Base-by-base conservation (phyloP, 2,797 vertebrate genomes). In the Ctenosaura bakeri region DNA sequence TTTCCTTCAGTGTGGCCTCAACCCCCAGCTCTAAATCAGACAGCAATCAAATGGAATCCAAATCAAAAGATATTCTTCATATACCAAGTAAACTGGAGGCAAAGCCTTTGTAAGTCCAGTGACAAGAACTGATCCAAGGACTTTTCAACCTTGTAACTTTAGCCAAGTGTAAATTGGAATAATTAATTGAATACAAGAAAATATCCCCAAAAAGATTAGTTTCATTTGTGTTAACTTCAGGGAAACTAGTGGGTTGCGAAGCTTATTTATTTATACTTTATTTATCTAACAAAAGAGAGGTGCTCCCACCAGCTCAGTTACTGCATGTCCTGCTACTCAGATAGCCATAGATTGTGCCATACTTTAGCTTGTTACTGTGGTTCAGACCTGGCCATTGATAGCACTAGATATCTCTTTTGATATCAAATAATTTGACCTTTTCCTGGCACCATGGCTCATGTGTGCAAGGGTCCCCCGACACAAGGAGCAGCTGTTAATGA, bases 1-100 rank as follows among this genome's bases (percentile, higher is more conserved):
- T 66, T 46, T 74, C 38, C 66, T 93, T 73, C 86, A 93, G 76
- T 69, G 66, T 69, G 66, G 66, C 66, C 29, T 20, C 66, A 69
- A 13, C 10, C 22, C 38, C 81, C 26, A 94, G 66, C 90, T 91
- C 86, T 93, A 95, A 82, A 94, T 95, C 93, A 93, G 13, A 42
- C 69, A 90, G 80, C 89, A 96, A 95, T 93, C 93, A 94, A 78
- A 90, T 85, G 16, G 56, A 76, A 73, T 26, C 69, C 54, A 89
- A 87, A 87, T 87, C 32, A 86, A 82, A 76, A 64, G 84, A 79
- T 91, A 92, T 90, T 84, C 71, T 83, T 87, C 82, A 86, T 91
- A 93, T 90, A 92, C 62, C 24, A 54, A 82, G 83, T 90, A 94
- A 50, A 88, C 93, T 26, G 24, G 50, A 24, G 1, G 4, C 46